Evolutionary conservation across 2,113 vertebrate species (phyloP), one percentile per base, ranked within the genome.

Genomic region (Piprites chloris): DNA sequence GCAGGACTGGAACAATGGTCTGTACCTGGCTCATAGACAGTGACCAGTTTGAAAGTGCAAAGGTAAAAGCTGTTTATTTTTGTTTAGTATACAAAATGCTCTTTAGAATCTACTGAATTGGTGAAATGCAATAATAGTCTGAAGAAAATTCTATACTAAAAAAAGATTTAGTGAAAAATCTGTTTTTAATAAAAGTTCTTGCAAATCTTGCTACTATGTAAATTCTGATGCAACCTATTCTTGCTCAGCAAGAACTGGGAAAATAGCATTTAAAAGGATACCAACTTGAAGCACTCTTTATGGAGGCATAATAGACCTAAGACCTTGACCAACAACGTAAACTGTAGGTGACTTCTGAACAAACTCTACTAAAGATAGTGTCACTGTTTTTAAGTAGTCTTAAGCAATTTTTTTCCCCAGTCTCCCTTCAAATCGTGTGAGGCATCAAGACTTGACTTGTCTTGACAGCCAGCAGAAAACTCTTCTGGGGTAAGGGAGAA

Each of bases 1-100:
- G 99, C 39, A 98, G 99, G 59, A 99, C 99, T 59, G 99, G 99
- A 82, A 99, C 99, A 2, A 98, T 99, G 99, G 79, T 99, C 63
- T 99, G 99, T 94, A 98, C 97, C 17, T 99, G 98, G 98, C 98
- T 99, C 15, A 98, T 99, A 81, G 98, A 99, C 97, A 98, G 97
- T 59, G 98, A 98, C 96, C 97, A 98, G 94, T 99, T 99, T 98
- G 97, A 98, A 93, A 99, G 98, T 8, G 99, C 99, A 58, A 97
- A 99, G 98, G 99, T 99, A 98, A 90, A 55, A 93, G 23, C 6
- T 7, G 15, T 8, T 71, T 68, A 2, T 18, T 53, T 44, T 58
- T 32, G 55, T 49, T 58, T 88, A 28, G 15, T 66, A 14, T 41
- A 58, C 22, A 79, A 9, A 79, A 37, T 66, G 4, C 4, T 10